These are phyloP conservation scores for Pantherophis guttatus DNA, from an alignment of 2,113 vertebrate species.

Conservation along the genomic window DNA sequence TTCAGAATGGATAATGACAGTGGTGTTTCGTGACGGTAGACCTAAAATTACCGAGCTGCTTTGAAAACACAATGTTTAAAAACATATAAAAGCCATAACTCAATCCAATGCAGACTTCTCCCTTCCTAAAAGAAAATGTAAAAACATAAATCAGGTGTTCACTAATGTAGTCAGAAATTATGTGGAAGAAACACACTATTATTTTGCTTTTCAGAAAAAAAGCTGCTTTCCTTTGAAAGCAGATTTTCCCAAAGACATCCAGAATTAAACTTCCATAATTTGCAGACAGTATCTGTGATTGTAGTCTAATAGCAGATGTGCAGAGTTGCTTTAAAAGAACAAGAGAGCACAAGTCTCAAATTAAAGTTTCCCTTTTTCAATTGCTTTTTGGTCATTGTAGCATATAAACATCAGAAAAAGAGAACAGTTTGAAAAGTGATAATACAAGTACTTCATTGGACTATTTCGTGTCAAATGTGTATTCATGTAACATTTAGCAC, in stretches of 20 bases:
- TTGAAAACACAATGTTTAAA: neutral
- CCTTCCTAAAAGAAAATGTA: conserved; percentile 7
- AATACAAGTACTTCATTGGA: neutral
- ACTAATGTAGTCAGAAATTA: neutral
- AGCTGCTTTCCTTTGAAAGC: neutral
- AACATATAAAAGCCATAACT: conserved; percentile 5
- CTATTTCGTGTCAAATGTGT: neutral
- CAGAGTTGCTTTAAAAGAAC: neutral
- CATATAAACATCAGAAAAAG: neutral
- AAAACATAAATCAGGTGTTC: conserved; percentile 17
- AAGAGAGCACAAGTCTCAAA: neutral
- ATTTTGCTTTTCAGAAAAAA: neutral
- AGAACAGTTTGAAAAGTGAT: neutral
- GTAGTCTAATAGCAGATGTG: neutral
- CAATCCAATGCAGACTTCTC: neutral
- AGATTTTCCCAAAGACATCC: neutral
- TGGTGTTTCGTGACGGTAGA: conserved; percentile 15
- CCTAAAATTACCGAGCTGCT: conserved; percentile 8
- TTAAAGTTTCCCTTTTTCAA: neutral
- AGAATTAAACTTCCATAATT: neutral
- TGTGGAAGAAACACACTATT: neutral
- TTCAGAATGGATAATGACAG: neutral
- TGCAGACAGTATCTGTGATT: neutral
- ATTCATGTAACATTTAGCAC: neutral
- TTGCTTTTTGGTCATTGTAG: neutral